Percentiles rank a stretch among this genome's conserved stretches.
Evolutionary conservation across 2,888 invertebrate genomes (phyloP).

Genomic region (Gastrophysa polygoni): DNA sequence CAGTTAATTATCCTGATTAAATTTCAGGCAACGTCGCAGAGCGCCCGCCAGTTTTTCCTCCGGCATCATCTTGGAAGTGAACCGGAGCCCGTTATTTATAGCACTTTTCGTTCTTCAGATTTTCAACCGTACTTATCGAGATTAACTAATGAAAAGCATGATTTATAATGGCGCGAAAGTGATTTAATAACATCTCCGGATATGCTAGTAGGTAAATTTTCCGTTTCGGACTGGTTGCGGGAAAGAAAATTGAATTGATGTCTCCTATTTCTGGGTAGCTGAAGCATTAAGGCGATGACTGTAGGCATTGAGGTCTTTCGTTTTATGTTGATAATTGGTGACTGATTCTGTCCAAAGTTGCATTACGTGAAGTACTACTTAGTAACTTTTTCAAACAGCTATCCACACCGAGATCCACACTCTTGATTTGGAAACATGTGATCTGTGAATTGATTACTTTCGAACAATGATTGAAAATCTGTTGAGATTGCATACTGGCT

Average conservation of each 20-base stretch:
- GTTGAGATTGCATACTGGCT: too few species aligned
- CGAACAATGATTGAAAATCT: too few species aligned
- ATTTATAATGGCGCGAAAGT: constrained; percentile 38
- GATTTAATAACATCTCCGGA: constrained; percentile 31
- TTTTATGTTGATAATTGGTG: too few species aligned
- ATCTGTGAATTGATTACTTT: too few species aligned
- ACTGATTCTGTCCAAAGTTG: too few species aligned
- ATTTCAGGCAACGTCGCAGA: constrained; percentile 27
- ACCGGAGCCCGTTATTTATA: constrained; percentile 41
- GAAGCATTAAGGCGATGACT: neutral
- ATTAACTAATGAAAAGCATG: constrained; percentile 51
- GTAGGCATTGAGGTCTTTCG: too few species aligned
- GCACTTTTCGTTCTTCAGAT: constrained; percentile 46
- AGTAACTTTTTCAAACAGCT: too few species aligned
- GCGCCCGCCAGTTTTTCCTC: constrained; percentile 32
- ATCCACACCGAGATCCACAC: too few species aligned
- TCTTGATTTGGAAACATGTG: too few species aligned
- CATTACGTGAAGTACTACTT: too few species aligned
- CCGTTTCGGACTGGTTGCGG: constrained; percentile 4
- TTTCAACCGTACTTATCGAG: constrained; percentile 49
- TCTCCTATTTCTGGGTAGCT: neutral
- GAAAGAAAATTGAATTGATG: neutral
- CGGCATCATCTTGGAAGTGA: constrained; percentile 35
- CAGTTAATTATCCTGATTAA: constrained; percentile 38
- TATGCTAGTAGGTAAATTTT: constrained; percentile 23